Evolutionary conservation across 2,113 vertebrate species (phyloP).

Genomic region (Phrynosoma platyrhinos): DNA sequence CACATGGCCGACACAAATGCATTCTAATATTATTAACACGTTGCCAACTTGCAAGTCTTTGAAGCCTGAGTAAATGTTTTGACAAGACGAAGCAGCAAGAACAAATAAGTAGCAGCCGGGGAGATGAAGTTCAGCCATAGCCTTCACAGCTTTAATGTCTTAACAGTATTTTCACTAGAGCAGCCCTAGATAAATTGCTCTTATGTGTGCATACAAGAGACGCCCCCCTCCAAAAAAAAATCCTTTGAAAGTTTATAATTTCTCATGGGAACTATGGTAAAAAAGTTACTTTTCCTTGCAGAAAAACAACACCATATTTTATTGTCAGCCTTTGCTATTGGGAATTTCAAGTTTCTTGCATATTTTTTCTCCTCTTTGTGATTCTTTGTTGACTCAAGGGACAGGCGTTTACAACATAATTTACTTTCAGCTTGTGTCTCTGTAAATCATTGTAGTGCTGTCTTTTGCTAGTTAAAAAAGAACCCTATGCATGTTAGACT

Average conservation of each 20-base stretch:
- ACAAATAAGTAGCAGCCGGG: conserved; percentile 82
- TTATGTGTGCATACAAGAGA: conserved; percentile 83
- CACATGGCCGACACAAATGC: conserved; percentile 81
- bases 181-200: conserved; percentile 85
- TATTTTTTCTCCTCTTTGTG: conserved; percentile 79
- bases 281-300: conserved; percentile 86
- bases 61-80: conserved; percentile 85
- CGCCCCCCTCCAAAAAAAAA: conserved; percentile 65
- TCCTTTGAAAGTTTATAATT: conserved; percentile 89
- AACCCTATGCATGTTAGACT: conserved; percentile 62
- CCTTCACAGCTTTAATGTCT: conserved; percentile 84
- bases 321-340: conserved; percentile 87
- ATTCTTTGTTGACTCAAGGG: conserved; percentile 84
- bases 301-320: conserved; percentile 89
- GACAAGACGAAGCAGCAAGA: conserved; percentile 83
- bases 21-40: conserved; percentile 83
- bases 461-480: conserved; percentile 74
- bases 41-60: conserved; percentile 82
- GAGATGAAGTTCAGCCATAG: conserved; percentile 80
- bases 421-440: conserved; percentile 84
- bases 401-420: conserved; percentile 87
- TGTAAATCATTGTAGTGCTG: conserved; percentile 88
- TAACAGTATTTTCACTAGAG: conserved; percentile 83
- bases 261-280: conserved; percentile 87
- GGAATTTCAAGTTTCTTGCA: conserved; percentile 87